Conservation (phyloP, 2,888 invertebrate species). For the Netelia fuscicornis region DNA sequence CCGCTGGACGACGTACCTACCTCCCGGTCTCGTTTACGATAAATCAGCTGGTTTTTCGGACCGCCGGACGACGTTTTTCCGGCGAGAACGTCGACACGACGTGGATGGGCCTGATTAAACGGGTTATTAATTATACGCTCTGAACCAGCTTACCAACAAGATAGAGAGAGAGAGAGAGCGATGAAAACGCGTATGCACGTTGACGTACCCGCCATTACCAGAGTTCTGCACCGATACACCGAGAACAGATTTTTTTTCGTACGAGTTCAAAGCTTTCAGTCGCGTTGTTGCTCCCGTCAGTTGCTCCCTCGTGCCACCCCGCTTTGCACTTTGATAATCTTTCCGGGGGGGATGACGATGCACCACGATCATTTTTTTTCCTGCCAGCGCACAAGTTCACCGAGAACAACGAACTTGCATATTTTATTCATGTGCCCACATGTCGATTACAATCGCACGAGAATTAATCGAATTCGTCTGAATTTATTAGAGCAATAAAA, state of each 20-base stretch:
- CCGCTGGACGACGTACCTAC: slow-evolving; percentile 31
- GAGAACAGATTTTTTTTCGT: slow-evolving; percentile 31
- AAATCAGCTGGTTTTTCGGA: slow-evolving; percentile 80
- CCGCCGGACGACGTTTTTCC: slow-evolving; percentile 71
- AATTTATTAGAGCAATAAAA: neutral
- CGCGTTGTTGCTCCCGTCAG: slow-evolving; percentile 11
- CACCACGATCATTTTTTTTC: slow-evolving; percentile 17
- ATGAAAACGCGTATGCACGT: slow-evolving; percentile 46
- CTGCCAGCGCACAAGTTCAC: neutral
- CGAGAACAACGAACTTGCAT: neutral
- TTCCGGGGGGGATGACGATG: neutral
- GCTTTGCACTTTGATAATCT: slow-evolving; percentile 27
- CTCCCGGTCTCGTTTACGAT: slow-evolving; percentile 71
- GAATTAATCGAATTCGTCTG: neutral
- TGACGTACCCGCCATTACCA: slow-evolving; percentile 47
- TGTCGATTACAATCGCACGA: neutral
- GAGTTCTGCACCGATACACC: slow-evolving; percentile 55
- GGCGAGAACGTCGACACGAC: slow-evolving; percentile 69
- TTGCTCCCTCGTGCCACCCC: neutral
- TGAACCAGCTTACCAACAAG: slow-evolving; percentile 73
- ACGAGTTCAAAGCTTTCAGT: slow-evolving; percentile 19
- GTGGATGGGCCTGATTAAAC: slow-evolving; percentile 80
- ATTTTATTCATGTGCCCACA: neutral
- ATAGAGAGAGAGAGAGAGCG: slow-evolving; percentile 60
- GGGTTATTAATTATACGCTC: slow-evolving; percentile 81